Percentiles rank a stretch among this genome's conserved stretches.
Evolutionary conservation across 2,113 vertebrate species (phyloP).

Genomic region (Atlantisia rogersi): DNA sequence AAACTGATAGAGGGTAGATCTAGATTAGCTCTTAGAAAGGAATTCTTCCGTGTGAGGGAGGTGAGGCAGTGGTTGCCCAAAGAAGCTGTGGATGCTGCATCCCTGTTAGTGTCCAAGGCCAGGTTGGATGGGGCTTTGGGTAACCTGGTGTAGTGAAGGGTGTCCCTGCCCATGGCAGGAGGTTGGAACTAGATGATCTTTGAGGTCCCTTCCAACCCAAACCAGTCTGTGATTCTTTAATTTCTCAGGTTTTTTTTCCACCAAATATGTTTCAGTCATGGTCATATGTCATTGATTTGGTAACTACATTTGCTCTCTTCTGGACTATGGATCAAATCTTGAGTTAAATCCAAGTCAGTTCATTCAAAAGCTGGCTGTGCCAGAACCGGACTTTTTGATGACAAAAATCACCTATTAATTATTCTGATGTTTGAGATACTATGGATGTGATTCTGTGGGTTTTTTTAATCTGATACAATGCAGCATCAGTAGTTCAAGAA

Average conservation of each 20-base stretch:
- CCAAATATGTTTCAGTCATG: neutral
- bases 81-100: too few species aligned
- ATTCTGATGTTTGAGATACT: neutral
- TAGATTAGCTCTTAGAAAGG: too few species aligned
- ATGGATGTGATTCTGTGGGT: neutral
- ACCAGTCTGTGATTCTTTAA: too few species aligned
- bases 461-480: neutral
- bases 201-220: too few species aligned
- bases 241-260: slow-evolving; percentile 10
- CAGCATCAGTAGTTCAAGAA: neutral
- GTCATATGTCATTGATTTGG: neutral
- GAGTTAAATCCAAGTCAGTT: neutral
- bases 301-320: neutral
- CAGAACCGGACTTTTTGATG: neutral
- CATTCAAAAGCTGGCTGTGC: neutral
- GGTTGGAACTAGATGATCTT: too few species aligned
- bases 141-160: too few species aligned
- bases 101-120: too few species aligned
- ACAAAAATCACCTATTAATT: neutral
- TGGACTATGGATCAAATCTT: neutral
- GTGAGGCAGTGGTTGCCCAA: too few species aligned
- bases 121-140: too few species aligned
- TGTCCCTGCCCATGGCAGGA: too few species aligned
- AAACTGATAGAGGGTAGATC: too few species aligned
- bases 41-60: too few species aligned